Base-by-base conservation (phyloP, 2,113 vertebrate species). In the Cyanocitta stelleri region DNA sequence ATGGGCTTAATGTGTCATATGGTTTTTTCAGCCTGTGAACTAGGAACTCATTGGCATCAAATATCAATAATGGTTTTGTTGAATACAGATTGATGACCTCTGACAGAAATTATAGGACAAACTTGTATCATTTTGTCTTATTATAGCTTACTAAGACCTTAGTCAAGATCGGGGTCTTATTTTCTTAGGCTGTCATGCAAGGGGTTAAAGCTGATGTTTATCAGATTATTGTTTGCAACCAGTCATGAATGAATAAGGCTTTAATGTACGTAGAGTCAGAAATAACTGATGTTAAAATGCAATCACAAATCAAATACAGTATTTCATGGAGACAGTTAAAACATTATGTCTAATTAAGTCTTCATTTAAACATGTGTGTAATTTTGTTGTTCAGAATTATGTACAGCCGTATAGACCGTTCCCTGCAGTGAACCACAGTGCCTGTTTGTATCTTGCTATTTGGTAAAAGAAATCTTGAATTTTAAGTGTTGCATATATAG, bases 341-440 rank as follows among this genome's bases (percentile, higher is more conserved):
- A 96, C 89, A 89, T 90, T 95, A 56, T 82, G 86, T 92, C 93
- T 94, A 96, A 97, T 97, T 97, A 97, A 97, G 89, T 94, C 94
- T 95, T 97, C 91, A 95, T 92, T 95, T 96, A 84, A 96, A 93
- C 41, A 30, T 27, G 32, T 56, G 71, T 91, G 78, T 91, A 94
- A 96, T 97, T 97, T 97, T 93, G 89, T 66, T 95, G 81, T 87
- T 96, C 62, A 83, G 41, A 71, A 49, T 93, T 94, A 85, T 59
- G 23, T 76, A 80, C 68, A 87, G 52, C 37, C 52, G 72, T 74
- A 55, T 74, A 85, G 80, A 68, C 46, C 75, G 39, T 56, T 95
- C 67, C 58, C 73, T 85, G 46, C 79, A 68, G 58, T 73, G 87
- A 92, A 66, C 78, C 56, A 52, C 2, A 5, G 33, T 58, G 59